phyloP scores from a whole-genome alignment of 1,140 invertebrate genomes.

The Drosophila lini region DNA sequence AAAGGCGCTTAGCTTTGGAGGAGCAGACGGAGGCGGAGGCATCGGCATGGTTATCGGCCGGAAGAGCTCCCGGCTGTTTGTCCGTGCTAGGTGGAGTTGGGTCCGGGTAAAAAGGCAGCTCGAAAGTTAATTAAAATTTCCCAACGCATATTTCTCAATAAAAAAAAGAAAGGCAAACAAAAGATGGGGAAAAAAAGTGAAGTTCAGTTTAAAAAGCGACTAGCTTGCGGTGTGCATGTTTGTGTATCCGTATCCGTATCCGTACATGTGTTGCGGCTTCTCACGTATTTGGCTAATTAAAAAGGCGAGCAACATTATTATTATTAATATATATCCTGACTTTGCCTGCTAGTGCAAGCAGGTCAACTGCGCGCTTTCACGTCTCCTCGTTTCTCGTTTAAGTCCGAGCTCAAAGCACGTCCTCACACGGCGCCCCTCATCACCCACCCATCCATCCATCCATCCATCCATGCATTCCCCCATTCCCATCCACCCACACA shows the following conservation, averaged over 20 bases:
- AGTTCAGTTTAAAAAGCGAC: constrained; percentile 39
- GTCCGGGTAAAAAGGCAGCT: constrained; percentile 17
- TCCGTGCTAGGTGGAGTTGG: constrained; percentile 7
- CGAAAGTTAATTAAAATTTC: constrained; percentile 53
- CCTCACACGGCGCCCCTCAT: constrained; percentile 17
- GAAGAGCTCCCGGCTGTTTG: constrained; percentile 35
- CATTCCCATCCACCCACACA: constrained; percentile 21
- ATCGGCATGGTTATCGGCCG: constrained; percentile 17
- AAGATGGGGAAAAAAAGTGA: constrained; percentile 14
- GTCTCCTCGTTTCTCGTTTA: constrained; percentile 28
- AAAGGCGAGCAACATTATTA: constrained; percentile 46
- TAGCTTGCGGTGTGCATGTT: constrained; percentile 25
- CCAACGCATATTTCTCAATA: constrained; percentile 42
- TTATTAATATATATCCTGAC: constrained; percentile 31
- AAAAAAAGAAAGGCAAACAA: constrained; percentile 17
- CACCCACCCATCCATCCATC: constrained; percentile 1
- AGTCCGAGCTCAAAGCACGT: constrained; percentile 31
- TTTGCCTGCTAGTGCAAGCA: constrained; percentile 31
- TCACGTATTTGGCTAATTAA: constrained; percentile 51
- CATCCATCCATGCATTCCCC: constrained; percentile 12
- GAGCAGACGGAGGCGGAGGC: constrained; percentile 1
- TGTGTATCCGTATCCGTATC: constrained; percentile 19
- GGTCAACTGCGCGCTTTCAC: constrained; percentile 30
- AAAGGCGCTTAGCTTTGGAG: constrained; percentile 16
- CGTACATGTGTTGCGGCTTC: constrained; percentile 34